These are phyloP conservation scores for Oedothorax gibbosus DNA, from an alignment of 1,140 invertebrate species.

Conservation along the genomic window DNA sequence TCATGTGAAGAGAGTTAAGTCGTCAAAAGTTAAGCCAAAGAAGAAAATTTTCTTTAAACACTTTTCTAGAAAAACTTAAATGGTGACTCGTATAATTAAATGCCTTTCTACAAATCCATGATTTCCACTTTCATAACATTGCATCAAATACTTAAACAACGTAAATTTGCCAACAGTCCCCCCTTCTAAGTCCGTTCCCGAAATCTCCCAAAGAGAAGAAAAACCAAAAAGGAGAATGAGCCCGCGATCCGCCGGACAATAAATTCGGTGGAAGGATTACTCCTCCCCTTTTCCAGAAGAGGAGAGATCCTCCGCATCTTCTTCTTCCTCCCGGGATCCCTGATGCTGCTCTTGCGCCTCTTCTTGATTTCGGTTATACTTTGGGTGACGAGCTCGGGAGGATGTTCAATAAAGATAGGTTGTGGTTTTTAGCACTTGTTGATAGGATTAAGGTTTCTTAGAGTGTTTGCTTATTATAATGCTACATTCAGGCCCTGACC, in stretches of 20 bases:
- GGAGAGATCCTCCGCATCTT: slow-evolving; percentile 40
- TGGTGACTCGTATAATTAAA: no score
- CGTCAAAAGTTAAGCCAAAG: no score
- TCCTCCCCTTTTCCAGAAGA: slow-evolving; percentile 8
- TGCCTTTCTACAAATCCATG: no score
- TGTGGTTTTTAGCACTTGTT: not conserved
- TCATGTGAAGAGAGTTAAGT: no score
- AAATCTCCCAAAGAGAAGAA: slow-evolving; percentile 40
- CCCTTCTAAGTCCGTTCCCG: not conserved
- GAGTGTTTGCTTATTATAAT: no score
- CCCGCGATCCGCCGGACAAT: slow-evolving; percentile 49
- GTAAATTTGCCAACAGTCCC: slow-evolving; percentile 46
- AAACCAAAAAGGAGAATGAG: slow-evolving; percentile 28
- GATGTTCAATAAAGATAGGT: not conserved
- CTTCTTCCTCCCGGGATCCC: slow-evolving; percentile 39
- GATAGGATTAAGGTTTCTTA: no score
- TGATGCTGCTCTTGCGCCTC: slow-evolving; percentile 15
- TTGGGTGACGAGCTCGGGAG: slow-evolving; percentile 45
- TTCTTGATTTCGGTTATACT: slow-evolving; percentile 58
- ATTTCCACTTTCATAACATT: no score
- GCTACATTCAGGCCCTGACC: no score
- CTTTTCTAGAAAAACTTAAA: no score
- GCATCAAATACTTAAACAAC: not conserved
- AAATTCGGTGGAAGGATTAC: slow-evolving; percentile 53
- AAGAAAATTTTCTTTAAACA: no score